phyloP scores from a whole-genome alignment of 2,797 vertebrate species.

The Glossophaga mutica region DNA sequence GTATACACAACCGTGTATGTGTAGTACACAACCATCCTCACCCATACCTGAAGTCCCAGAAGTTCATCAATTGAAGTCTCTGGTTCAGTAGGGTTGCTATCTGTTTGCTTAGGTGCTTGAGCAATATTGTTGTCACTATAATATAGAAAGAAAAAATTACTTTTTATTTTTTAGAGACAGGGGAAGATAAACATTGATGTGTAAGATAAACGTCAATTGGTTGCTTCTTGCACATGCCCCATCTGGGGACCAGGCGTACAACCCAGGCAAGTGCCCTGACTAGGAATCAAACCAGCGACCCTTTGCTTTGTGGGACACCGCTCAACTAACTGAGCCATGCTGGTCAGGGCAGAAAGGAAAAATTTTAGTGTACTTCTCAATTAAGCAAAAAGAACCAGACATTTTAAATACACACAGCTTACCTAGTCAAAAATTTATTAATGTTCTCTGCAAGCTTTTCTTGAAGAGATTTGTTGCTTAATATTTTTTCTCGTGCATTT shows the following conservation, averaged over 20 bases:
- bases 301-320: too few species aligned
- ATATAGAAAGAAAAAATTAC: slow-evolving; percentile 40
- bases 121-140: slow-evolving; percentile 87
- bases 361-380: slow-evolving; percentile 59
- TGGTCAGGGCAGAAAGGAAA: too few species aligned
- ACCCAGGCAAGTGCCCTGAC: too few species aligned
- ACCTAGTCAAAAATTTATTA: slow-evolving; percentile 97
- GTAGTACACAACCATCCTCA: background rate
- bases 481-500: slow-evolving; percentile 97
- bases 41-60: slow-evolving; percentile 93
- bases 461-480: slow-evolving; percentile 94
- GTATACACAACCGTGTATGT: background rate
- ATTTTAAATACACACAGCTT: slow-evolving; percentile 60
- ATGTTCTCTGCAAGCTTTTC: slow-evolving; percentile 99
- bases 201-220: too few species aligned
- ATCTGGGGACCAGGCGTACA: too few species aligned
- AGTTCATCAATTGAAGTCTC: slow-evolving; percentile 98
- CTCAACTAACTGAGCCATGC: too few species aligned
- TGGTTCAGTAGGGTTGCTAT: slow-evolving; percentile 86
- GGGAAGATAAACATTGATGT: too few species aligned
- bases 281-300: too few species aligned
- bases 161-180: too few species aligned
- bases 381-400: background rate
- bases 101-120: slow-evolving; percentile 87
- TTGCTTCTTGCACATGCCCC: too few species aligned